Percentiles rank a stretch among this genome's conserved stretches.
Evolutionary conservation across 2,888 invertebrate genomes (phyloP).

Genomic region (Chloroclystis v-ata): DNA sequence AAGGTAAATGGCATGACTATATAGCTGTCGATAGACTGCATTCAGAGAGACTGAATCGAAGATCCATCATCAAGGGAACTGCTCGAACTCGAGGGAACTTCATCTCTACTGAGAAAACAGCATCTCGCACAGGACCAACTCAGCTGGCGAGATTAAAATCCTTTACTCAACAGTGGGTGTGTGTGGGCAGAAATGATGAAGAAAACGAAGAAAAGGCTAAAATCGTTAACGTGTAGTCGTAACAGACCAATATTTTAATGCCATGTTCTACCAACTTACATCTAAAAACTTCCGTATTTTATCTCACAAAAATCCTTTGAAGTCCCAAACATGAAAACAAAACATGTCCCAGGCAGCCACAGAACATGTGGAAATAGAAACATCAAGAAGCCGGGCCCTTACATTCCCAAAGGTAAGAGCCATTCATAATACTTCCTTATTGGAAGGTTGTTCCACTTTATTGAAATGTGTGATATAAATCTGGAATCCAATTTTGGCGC

Average conservation of each 20-base stretch:
- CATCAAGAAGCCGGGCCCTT: neutral
- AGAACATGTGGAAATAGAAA: slow-evolving; percentile 7
- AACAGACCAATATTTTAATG: too few species aligned
- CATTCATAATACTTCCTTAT: slow-evolving; percentile 9
- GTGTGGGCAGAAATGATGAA: neutral
- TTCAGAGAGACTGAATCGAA: too few species aligned
- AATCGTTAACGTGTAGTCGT: too few species aligned
- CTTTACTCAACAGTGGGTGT: too few species aligned
- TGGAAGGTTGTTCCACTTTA: slow-evolving; percentile 10
- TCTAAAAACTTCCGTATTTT: neutral
- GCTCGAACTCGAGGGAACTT: too few species aligned
- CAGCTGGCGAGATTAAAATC: too few species aligned
- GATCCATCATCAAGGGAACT: too few species aligned
- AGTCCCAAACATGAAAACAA: slow-evolving; percentile 6
- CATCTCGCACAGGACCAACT: too few species aligned
- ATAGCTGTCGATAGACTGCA: too few species aligned
- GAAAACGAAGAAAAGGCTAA: neutral
- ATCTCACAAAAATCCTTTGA: slow-evolving; percentile 9
- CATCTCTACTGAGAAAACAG: too few species aligned
- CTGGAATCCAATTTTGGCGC: slow-evolving; percentile 6
- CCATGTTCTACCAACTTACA: too few species aligned
- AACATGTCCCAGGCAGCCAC: neutral
- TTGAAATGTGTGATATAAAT: slow-evolving; percentile 12
- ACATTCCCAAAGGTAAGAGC: slow-evolving; percentile 6
- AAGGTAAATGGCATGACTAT: too few species aligned